phyloP scores from a whole-genome alignment of 2,113 vertebrate genomes.

The Calidris pugnax region DNA sequence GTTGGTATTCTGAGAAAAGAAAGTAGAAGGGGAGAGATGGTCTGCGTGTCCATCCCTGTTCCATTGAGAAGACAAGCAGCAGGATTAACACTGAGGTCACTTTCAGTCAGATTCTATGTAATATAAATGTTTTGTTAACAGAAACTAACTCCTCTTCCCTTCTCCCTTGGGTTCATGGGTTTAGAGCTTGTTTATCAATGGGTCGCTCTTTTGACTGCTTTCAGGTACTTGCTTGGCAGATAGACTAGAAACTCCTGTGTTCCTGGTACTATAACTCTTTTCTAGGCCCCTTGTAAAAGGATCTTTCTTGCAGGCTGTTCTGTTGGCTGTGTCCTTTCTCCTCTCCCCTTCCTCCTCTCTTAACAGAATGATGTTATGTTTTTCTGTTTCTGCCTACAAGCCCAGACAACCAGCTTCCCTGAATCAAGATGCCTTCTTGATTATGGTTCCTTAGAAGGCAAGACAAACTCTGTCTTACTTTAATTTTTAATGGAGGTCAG shows the following conservation, averaged over 20 bases:
- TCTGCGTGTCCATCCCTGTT: background rate
- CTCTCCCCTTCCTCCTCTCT: background rate
- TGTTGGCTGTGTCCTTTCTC: background rate
- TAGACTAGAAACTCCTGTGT: background rate
- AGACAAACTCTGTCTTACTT: background rate
- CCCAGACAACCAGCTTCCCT: background rate
- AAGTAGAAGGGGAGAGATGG: background rate
- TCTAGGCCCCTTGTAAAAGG: background rate
- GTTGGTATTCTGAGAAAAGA: background rate
- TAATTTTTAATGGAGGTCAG: background rate
- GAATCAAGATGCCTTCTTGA: background rate
- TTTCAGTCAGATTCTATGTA: background rate
- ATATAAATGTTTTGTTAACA: background rate
- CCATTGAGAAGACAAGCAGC: background rate
- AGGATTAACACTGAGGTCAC: background rate
- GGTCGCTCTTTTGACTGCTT: background rate
- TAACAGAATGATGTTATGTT: background rate
- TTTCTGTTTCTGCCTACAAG: background rate
- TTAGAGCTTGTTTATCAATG: background rate
- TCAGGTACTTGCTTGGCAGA: background rate
- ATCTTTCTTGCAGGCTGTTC: background rate
- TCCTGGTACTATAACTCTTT: background rate
- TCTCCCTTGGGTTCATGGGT: background rate
- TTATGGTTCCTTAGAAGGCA: background rate
- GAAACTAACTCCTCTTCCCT: background rate